phyloP scores from a whole-genome alignment of 2,888 invertebrate species.

The Tryphoninae sp. region DNA sequence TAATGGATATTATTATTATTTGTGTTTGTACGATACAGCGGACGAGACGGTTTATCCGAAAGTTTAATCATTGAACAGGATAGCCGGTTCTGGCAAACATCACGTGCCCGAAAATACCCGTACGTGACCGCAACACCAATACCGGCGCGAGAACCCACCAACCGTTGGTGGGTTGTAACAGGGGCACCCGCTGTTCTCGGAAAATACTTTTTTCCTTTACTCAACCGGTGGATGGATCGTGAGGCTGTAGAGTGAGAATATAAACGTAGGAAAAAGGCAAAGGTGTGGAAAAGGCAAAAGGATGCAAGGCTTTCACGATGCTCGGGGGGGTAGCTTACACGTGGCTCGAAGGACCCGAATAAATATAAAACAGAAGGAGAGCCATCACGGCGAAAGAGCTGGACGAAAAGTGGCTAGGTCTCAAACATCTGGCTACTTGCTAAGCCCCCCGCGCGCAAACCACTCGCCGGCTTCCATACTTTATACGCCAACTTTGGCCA shows the following conservation, averaged over 20 bases:
- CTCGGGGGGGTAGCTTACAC: slow-evolving; percentile 56
- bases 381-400: slow-evolving; percentile 62
- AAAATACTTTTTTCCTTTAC: slow-evolving; percentile 25
- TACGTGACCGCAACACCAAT: slow-evolving; percentile 78
- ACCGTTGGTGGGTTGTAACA: not conserved
- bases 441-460: slow-evolving; percentile 46
- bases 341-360: slow-evolving; percentile 65
- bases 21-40: slow-evolving; percentile 19
- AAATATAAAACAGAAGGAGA: slow-evolving; percentile 67
- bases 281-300: slow-evolving; percentile 29
- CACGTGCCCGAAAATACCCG: slow-evolving; percentile 78
- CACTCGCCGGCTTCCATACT: slow-evolving; percentile 51
- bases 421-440: slow-evolving; percentile 55
- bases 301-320: slow-evolving; percentile 21
- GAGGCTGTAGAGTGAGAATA: slow-evolving; percentile 27
- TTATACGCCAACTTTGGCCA: slow-evolving; percentile 53
- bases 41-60: slow-evolving; percentile 41
- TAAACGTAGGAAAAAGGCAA: slow-evolving; percentile 15
- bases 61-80: slow-evolving; percentile 77
- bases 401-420: slow-evolving; percentile 59
- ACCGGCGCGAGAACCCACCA: slow-evolving; percentile 22
- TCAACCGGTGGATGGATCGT: slow-evolving; percentile 9
- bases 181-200: slow-evolving; percentile 8
- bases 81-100: slow-evolving; percentile 73
- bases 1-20: slow-evolving; percentile 16